phyloP scores from a whole-genome alignment of 2,888 invertebrate species.

The Stenoptilia bipunctidactyla region DNA sequence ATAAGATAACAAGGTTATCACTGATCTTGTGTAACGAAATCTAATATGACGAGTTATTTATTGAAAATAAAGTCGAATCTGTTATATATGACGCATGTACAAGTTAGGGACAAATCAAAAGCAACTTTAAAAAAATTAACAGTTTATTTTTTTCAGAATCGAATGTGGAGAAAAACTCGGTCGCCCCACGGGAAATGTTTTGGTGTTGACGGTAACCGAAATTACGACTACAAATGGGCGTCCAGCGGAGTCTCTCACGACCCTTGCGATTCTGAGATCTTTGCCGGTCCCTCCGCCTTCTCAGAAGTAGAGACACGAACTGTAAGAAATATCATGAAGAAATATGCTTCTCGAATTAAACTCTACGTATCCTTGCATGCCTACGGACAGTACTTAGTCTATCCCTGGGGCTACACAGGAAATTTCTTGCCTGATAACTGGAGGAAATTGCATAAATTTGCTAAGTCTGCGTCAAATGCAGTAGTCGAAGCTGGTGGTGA shows the following conservation, averaged over 20 bases:
- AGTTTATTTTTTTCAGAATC: constrained; percentile 71
- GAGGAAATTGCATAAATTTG: constrained; percentile 51
- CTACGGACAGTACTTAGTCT: constrained; percentile 74
- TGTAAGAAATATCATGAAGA: constrained; percentile 65
- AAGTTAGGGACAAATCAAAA: too few species aligned
- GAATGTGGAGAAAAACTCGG: constrained; percentile 76
- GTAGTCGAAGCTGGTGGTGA: constrained; percentile 50
- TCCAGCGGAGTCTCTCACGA: constrained; percentile 74
- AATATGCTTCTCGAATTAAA: constrained; percentile 60
- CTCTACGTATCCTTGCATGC: constrained; percentile 78
- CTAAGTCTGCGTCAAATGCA: constrained; percentile 41
- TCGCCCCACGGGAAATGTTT: constrained; percentile 51
- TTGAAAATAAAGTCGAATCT: too few species aligned
- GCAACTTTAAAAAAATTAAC: too few species aligned
- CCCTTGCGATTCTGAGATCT: constrained; percentile 71
- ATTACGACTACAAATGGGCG: constrained; percentile 79
- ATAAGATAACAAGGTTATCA: too few species aligned
- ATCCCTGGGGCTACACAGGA: constrained; percentile 74
- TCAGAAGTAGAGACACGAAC: constrained; percentile 73
- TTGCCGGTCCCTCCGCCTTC: constrained; percentile 70
- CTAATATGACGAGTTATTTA: too few species aligned
- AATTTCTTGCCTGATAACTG: constrained; percentile 56
- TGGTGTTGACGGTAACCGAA: constrained; percentile 79
- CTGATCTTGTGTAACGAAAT: too few species aligned
- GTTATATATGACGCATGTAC: too few species aligned